Percentiles rank a stretch among this genome's conserved stretches.
These are phyloP conservation scores for Zalophus californianus DNA, from an alignment of 2,797 vertebrate genomes.

Conservation along the genomic window DNA sequence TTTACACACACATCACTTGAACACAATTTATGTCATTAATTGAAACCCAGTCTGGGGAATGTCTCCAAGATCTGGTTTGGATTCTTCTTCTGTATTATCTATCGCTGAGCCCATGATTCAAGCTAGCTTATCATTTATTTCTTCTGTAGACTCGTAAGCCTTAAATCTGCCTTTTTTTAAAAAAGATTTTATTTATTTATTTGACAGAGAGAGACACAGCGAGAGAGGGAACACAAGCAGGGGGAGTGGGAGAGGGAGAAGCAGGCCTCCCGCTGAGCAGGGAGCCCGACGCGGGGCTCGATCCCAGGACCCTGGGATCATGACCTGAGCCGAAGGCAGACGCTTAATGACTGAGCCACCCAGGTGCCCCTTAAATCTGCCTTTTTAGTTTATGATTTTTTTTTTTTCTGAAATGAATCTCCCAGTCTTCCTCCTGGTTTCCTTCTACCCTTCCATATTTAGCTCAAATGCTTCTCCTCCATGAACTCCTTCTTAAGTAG, in stretches of 20 bases:
- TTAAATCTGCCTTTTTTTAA: conserved; percentile 40
- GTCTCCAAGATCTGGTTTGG: conserved; percentile 8
- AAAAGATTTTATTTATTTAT: too few species aligned
- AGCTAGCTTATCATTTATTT: conserved; percentile 42
- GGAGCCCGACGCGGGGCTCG: too few species aligned
- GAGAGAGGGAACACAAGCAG: too few species aligned
- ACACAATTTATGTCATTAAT: conserved; percentile 39
- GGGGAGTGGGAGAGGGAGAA: too few species aligned
- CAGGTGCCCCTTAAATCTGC: not conserved
- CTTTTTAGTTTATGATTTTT: conserved; percentile 48
- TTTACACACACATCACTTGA: conserved; percentile 34
- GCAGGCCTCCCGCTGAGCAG: too few species aligned
- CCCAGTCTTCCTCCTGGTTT: not conserved
- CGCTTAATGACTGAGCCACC: too few species aligned
- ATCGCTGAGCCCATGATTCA: not conserved
- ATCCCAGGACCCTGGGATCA: too few species aligned
- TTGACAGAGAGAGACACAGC: too few species aligned
- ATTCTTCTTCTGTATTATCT: conserved; percentile 31
- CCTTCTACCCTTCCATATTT: not conserved
- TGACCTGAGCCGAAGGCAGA: too few species aligned
- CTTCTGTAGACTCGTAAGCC: not conserved
- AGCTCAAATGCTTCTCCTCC: not conserved
- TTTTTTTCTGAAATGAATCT: not conserved
- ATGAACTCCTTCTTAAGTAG: not conserved
- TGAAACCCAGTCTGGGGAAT: conserved; percentile 20